These are phyloP conservation scores for Chromis chromis DNA, from an alignment of 2,797 vertebrate species.

Conservation along the genomic window DNA sequence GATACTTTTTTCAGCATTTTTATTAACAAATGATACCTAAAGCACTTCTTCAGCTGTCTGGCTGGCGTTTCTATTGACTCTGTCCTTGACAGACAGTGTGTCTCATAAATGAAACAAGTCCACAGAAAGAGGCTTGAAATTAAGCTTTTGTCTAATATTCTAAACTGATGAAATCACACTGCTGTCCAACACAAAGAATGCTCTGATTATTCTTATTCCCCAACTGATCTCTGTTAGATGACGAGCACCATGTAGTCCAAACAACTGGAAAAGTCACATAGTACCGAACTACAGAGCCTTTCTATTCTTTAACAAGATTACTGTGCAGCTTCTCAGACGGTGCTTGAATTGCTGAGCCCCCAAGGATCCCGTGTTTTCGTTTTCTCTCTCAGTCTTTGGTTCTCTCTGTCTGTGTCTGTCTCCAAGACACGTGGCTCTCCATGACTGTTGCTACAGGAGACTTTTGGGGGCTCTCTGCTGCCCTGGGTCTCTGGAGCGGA, in stretches of 20 bases:
- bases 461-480: slow-evolving; percentile 68
- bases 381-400: slow-evolving; percentile 43
- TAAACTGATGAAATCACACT: slow-evolving; percentile 33
- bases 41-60: not conserved
- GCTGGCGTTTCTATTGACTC: slow-evolving; percentile 16
- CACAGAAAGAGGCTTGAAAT: slow-evolving; percentile 17
- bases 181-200: slow-evolving; percentile 19
- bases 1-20: not conserved
- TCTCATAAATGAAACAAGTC: slow-evolving; percentile 41
- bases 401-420: slow-evolving; percentile 65
- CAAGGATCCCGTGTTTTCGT: slow-evolving; percentile 61
- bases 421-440: slow-evolving; percentile 76
- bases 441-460: slow-evolving; percentile 67
- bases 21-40: slow-evolving; percentile 11
- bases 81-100: slow-evolving; percentile 7
- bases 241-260: slow-evolving; percentile 35
- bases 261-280: slow-evolving; percentile 55
- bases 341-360: slow-evolving; percentile 63
- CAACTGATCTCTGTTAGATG: slow-evolving; percentile 35
- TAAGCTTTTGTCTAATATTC: slow-evolving; percentile 31
- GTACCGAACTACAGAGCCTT: slow-evolving; percentile 49
- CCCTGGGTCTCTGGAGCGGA: slow-evolving; percentile 69
- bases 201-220: slow-evolving; percentile 39
- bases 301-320: slow-evolving; percentile 67
- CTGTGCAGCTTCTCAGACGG: slow-evolving; percentile 66